A percentile compares a stretch with the other conserved stretches of the same genome.
phyloP scores from a whole-genome alignment of 2,113 vertebrate species.

The Tenrec ecaudatus region DNA sequence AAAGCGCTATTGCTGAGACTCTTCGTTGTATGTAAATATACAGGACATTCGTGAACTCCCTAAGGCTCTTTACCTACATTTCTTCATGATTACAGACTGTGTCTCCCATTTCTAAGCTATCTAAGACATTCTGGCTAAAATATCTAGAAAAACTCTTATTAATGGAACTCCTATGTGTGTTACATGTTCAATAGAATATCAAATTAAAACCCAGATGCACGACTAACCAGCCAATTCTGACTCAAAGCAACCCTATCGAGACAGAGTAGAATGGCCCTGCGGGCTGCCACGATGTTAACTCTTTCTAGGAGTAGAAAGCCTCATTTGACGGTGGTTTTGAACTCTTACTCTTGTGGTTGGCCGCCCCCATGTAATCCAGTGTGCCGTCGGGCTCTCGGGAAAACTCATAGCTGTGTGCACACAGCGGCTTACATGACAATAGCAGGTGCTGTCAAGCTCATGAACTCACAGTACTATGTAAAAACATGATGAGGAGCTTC shows the following conservation, averaged over 20 bases:
- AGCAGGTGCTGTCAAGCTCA: not conserved
- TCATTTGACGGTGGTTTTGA: no score
- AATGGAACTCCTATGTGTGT: not conserved
- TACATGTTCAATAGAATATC: not conserved
- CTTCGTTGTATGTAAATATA: not conserved
- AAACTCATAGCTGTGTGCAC: not conserved
- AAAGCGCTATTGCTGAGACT: not conserved
- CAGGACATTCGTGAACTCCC: not conserved
- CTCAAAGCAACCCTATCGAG: no score
- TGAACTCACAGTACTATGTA: constrained; percentile 1
- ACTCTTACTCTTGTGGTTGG: no score
- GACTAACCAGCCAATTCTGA: no score
- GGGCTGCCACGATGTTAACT: no score
- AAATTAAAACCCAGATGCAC: no score
- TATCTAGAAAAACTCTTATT: not conserved
- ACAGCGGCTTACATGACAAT: not conserved
- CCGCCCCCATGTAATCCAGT: no score
- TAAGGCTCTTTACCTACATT: not conserved
- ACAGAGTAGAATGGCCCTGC: no score
- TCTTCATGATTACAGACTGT: not conserved
- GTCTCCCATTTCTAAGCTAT: not conserved
- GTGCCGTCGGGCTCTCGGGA: no score
- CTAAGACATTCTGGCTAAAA: not conserved
- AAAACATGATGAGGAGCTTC: not conserved
- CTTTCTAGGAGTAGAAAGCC: no score